These are phyloP conservation scores for Falco concolor DNA, from an alignment of 2,797 vertebrate genomes.

Conservation along the genomic window DNA sequence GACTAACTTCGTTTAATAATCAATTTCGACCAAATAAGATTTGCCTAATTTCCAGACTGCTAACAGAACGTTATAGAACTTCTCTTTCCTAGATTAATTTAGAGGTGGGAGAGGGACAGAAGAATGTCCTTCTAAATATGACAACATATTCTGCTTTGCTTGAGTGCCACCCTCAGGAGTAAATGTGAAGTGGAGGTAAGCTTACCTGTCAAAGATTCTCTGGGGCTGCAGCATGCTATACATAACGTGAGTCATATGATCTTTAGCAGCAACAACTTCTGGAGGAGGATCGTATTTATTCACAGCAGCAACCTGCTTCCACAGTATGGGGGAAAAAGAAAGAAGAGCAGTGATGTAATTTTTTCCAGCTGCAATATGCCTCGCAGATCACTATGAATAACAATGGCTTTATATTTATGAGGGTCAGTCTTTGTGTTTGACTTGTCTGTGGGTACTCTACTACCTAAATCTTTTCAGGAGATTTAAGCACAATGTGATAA, in stretches of 20 bases:
- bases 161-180: not conserved
- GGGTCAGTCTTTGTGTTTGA: not conserved
- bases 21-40: not conserved
- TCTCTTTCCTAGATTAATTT: not conserved
- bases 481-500: not conserved
- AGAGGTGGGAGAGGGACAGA: not conserved
- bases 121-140: not conserved
- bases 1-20: not conserved
- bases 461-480: not conserved
- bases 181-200: not conserved
- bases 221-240: constrained; percentile 84
- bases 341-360: not conserved
- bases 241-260: constrained; percentile 84
- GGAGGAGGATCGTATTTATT: constrained; percentile 86
- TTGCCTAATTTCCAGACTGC: not conserved
- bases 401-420: not conserved
- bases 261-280: constrained; percentile 82
- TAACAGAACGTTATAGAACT: not conserved
- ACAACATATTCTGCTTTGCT: not conserved
- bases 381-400: not conserved
- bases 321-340: not conserved
- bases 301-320: constrained; percentile 82
- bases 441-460: not conserved
- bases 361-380: not conserved
- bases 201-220: constrained; percentile 85